Evolutionary conservation across 1,140 invertebrate species (phyloP), one percentile per base, ranked within the genome.

Genomic region (Phortica variegata): DNA sequence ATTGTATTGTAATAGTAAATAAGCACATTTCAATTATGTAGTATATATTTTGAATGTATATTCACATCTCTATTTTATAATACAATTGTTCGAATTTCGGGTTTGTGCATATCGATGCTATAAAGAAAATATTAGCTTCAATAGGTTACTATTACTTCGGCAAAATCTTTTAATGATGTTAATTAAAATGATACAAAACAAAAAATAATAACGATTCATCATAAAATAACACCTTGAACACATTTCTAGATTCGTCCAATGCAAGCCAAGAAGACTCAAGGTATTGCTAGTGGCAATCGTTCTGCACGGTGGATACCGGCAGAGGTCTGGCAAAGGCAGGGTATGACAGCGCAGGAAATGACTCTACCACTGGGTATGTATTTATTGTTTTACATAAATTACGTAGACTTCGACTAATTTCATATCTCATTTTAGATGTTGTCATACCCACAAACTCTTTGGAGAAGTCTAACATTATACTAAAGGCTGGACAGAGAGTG

Each of bases 311-410:
- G 88, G 89, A 91, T 91, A 52, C 89, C 89, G 6, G 89, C 88
- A 2, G 90, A 92, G 73, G 88, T 90, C 23, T 90, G 90, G 87
- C 88, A 91, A 59, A 78, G 89, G 20, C 92, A 95, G 78, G 93
- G 93, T 43, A 94, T 96, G 84, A 91, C 90, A 36, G 91, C 93
- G 21, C 91, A 95, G 76, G 91, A 95, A 77, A 92, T 96, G 85
- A 91, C 90, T 4, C 80, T 95, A 43, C 92, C 92, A 3, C 80
- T 90, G 58, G 87, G 87, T 88, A 76, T 69, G 70, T 16, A 40
- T 9, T 34, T 17, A 13, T 21, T 9, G 8, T 2, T 40, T 20
- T 61, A 21, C 8, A 2, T 20, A 26, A 44, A 4, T 12, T 20
- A 38, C 6, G 6, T 12, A 8, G 17, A 6, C 15, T 13, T 18